Evolutionary conservation across 2,888 invertebrate species (phyloP).

Genomic region (Ecliptopera silaceata): DNA sequence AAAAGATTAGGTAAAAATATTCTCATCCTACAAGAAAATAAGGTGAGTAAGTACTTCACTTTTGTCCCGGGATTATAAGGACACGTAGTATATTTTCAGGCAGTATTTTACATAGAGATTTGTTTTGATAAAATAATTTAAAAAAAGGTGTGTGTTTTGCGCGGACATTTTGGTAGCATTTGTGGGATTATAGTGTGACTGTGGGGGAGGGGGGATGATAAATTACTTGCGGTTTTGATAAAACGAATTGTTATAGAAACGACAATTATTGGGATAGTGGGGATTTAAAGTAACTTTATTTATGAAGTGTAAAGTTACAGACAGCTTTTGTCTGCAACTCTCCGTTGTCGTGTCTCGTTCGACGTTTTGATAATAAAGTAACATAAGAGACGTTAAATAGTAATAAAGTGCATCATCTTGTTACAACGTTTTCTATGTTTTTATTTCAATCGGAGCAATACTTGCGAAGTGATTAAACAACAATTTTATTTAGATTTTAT

Average conservation of each 20-base stretch:
- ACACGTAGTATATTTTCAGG: neutral
- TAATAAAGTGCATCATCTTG: too few relatives aligned
- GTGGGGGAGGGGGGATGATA: neutral
- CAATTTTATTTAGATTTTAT: too few relatives aligned
- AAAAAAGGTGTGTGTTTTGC: constrained; percentile 3
- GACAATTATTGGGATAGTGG: neutral
- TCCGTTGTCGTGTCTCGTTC: too few relatives aligned
- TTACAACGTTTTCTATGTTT: too few relatives aligned
- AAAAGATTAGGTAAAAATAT: neutral
- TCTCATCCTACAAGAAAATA: neutral
- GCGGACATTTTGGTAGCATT: constrained; percentile 2
- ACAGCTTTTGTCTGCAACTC: too few relatives aligned
- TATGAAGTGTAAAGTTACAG: too few relatives aligned
- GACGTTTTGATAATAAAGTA: too few relatives aligned
- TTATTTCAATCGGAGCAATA: too few relatives aligned
- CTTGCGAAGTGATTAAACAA: too few relatives aligned
- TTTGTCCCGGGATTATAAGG: constrained; percentile 1
- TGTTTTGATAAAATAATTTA: constrained; percentile 10
- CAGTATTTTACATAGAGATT: neutral
- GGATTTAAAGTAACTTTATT: too few relatives aligned
- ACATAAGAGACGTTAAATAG: too few relatives aligned
- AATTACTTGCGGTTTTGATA: constrained; percentile 5
- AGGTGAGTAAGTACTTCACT: neutral
- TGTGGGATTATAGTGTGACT: constrained; percentile 10
- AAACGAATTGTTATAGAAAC: neutral